Conservation (phyloP, 2,888 invertebrate species). For the Plebejus melissa region DNA sequence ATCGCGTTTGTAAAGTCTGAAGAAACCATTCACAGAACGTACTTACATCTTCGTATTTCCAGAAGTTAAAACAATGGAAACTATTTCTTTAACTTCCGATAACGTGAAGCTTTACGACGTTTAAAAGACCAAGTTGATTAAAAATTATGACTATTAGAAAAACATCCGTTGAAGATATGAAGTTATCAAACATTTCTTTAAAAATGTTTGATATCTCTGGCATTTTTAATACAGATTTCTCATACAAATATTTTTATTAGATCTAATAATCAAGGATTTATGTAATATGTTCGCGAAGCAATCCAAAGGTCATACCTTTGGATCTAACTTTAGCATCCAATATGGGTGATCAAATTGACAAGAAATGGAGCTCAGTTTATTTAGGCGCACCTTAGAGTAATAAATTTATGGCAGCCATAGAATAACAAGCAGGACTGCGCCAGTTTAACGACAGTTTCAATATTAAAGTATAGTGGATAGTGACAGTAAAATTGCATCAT, state of each 20-base stretch:
- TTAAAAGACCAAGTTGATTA: background rate
- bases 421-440: conserved; percentile 13
- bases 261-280: background rate
- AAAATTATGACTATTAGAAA: background rate
- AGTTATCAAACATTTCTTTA: background rate
- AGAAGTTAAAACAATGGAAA: background rate
- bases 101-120: background rate
- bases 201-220: background rate
- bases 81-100: background rate
- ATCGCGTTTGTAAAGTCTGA: background rate
- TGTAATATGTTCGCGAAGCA: background rate
- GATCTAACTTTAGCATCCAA: conserved; percentile 7
- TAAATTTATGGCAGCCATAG: conserved; percentile 3
- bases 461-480: background rate
- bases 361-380: conserved; percentile 4
- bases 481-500: background rate
- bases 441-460: background rate
- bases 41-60: background rate
- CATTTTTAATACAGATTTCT: background rate
- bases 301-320: no score
- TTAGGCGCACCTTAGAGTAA: background rate
- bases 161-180: background rate
- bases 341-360: background rate
- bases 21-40: background rate
- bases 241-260: background rate